A percentile compares a stretch with the other conserved stretches of the same genome.
Conservation (phyloP, 2,888 invertebrate species). For the Phalera bucephala region DNA sequence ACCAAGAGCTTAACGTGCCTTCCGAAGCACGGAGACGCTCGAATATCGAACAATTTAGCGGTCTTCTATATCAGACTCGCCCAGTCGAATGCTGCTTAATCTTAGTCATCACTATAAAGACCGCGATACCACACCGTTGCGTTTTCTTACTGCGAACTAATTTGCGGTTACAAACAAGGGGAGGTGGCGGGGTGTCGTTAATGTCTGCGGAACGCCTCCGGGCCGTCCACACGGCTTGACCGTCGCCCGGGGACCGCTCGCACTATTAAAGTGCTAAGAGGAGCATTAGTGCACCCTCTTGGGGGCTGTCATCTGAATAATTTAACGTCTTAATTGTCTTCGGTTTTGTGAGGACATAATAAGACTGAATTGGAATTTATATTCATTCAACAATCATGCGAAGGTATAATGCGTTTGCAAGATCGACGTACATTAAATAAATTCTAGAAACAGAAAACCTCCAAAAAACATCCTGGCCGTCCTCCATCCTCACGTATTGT, state of each 20-base stretch:
- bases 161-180: slow-evolving; percentile 77
- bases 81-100: no score
- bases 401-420: no score
- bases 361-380: slow-evolving; percentile 14
- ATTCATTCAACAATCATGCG: no score
- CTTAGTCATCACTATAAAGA: no score
- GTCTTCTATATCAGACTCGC: no score
- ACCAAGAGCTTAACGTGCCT: no score
- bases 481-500: no score
- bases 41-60: no score
- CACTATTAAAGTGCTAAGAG: slow-evolving; percentile 82
- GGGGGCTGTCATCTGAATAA: slow-evolving; percentile 75
- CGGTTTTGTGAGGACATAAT: slow-evolving; percentile 42
- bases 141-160: slow-evolving; percentile 52
- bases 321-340: slow-evolving; percentile 75
- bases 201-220: slow-evolving; percentile 69
- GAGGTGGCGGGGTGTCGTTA: slow-evolving; percentile 59
- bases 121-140: slow-evolving; percentile 31
- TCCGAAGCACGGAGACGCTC: no score
- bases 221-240: slow-evolving; percentile 70
- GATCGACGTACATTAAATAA: no score
- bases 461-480: no score
- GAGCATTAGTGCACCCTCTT: slow-evolving; percentile 71
- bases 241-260: slow-evolving; percentile 56
- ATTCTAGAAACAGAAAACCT: no score